Percentiles rank a stretch among this genome's conserved stretches.
These are phyloP conservation scores for Solenopsis fugax DNA, from an alignment of 1,140 invertebrate species.

Conservation along the genomic window DNA sequence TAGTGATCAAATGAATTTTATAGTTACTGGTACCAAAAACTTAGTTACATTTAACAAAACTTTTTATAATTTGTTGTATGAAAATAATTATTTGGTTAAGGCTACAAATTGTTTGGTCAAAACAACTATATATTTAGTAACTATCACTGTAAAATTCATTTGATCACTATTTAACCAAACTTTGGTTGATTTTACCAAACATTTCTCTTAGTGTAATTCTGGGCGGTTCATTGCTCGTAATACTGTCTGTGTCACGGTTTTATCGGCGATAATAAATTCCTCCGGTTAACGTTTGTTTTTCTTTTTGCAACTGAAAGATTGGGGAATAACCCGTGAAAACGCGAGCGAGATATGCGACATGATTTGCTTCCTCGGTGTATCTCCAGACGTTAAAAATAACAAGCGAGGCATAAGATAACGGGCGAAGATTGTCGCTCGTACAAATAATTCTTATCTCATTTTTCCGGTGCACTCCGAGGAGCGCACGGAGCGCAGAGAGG, in stretches of 20 bases:
- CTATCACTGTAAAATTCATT: too few species aligned
- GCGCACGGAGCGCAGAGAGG: not conserved
- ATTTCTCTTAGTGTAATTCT: too few species aligned
- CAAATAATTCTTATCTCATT: constrained; percentile 72
- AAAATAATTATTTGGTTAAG: too few species aligned
- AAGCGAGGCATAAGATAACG: constrained; percentile 63
- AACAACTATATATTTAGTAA: too few species aligned
- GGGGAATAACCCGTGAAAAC: constrained; percentile 7
- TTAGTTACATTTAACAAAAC: too few species aligned
- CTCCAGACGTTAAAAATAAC: constrained; percentile 59
- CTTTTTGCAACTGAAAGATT: constrained; percentile 16
- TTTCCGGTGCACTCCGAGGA: constrained; percentile 4
- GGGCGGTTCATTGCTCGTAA: constrained; percentile 6
- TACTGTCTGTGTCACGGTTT: constrained; percentile 16
- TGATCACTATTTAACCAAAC: too few species aligned
- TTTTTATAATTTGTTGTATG: too few species aligned
- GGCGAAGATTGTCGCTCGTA: constrained; percentile 55
- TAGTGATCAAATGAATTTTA: too few species aligned
- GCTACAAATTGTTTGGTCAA: too few species aligned
- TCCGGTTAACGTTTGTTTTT: not conserved
- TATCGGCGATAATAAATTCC: constrained; percentile 33
- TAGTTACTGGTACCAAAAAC: too few species aligned
- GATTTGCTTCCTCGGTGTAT: constrained; percentile 48
- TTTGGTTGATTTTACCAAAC: too few species aligned
- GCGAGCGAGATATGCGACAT: not conserved